Percentiles rank a stretch among this genome's conserved stretches.
These are phyloP conservation scores for Regulus satrapa DNA, from an alignment of 2,113 vertebrate species.

Conservation along the genomic window DNA sequence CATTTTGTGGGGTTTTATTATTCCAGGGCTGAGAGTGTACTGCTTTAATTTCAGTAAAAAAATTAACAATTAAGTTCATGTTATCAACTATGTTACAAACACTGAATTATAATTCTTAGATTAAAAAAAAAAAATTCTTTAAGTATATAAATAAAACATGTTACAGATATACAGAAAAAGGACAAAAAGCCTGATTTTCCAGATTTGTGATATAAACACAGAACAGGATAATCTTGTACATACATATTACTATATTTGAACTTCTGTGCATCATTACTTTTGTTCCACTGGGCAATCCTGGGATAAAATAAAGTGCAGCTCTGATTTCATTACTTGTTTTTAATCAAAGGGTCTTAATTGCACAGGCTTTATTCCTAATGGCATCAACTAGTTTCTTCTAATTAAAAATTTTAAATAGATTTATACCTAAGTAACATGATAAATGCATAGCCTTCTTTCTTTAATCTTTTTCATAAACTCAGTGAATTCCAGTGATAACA, in stretches of 20 bases:
- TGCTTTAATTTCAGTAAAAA: not conserved
- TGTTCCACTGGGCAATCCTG: not conserved
- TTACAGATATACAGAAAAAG: not conserved
- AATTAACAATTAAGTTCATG: not conserved
- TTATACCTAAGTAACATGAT: not conserved
- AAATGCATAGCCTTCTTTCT: not conserved
- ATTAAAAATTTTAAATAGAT: conserved; percentile 21
- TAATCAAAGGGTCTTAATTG: conserved; percentile 41
- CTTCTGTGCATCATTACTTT: conserved; percentile 6
- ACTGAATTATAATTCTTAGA: not conserved
- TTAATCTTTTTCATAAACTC: conserved; percentile 58
- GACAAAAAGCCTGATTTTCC: not conserved
- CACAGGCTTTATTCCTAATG: conserved; percentile 2
- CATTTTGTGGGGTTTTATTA: not conserved
- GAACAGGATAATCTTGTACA: not conserved
- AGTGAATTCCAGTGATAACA: conserved; percentile 45
- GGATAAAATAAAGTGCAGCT: not conserved
- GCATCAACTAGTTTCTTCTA: not conserved
- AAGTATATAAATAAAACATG: not conserved
- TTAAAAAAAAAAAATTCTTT: not conserved
- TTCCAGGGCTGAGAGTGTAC: not conserved
- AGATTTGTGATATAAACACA: not conserved
- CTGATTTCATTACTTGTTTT: conserved; percentile 40
- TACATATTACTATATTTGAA: not conserved
- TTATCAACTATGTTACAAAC: not conserved